Percentiles rank a stretch among this genome's conserved stretches.
These are phyloP conservation scores for Myzus persicae DNA, from an alignment of 1,140 invertebrate species.

Conservation along the genomic window DNA sequence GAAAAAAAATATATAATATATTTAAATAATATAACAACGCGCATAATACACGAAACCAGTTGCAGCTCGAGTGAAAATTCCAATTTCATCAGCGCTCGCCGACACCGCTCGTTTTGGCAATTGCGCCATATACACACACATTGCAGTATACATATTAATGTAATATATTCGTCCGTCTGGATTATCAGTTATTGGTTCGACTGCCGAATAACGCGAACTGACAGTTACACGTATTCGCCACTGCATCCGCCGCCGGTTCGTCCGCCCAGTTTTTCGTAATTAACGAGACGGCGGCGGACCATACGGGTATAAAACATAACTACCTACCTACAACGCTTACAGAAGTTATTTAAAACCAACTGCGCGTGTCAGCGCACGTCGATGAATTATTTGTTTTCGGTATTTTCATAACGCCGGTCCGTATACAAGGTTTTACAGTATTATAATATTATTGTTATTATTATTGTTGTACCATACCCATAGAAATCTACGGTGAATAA, in stretches of 20 bases:
- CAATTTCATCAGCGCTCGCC: background rate
- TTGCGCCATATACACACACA: background rate
- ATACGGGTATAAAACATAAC: background rate
- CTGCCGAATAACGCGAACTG: conserved; percentile 24
- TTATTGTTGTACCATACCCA: too few species aligned
- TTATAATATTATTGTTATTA: too few species aligned
- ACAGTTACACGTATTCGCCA: background rate
- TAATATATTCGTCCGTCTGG: conserved; percentile 15
- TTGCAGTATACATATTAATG: background rate
- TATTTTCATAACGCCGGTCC: background rate
- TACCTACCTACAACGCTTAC: background rate
- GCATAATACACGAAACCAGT: background rate
- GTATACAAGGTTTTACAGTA: too few species aligned
- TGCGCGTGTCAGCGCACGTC: background rate
- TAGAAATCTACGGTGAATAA: background rate
- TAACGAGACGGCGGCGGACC: background rate
- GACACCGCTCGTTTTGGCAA: background rate
- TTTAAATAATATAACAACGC: conserved; percentile 4
- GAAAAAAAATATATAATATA: conserved; percentile 8
- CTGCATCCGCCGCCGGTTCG: background rate
- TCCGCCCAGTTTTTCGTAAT: conserved; percentile 27
- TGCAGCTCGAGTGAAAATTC: background rate
- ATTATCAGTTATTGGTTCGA: conserved; percentile 20
- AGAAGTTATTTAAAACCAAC: background rate
- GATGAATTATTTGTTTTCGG: conserved; percentile 15